These are phyloP conservation scores for Synanthedon vespiformis DNA, from an alignment of 2,888 invertebrate species.

Conservation along the genomic window DNA sequence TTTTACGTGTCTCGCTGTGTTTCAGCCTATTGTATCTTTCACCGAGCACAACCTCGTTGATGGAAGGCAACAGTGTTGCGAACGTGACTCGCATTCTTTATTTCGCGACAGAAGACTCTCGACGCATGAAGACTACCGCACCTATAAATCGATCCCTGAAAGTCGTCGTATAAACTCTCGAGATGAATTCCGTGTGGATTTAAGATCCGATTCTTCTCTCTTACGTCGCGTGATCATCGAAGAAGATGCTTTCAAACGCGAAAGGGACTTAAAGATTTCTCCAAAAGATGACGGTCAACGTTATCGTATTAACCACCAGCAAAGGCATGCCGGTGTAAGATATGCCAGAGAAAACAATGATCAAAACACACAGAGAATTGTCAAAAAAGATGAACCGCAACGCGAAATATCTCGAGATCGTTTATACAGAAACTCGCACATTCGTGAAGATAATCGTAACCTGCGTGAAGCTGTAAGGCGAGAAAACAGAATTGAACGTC, in stretches of 20 bases:
- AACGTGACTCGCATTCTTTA: conserved; percentile 11
- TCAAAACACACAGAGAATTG: not conserved
- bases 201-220: not conserved
- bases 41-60: conserved; percentile 43
- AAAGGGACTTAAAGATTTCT: not conserved
- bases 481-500: not conserved
- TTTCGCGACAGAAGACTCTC: conserved; percentile 19
- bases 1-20: conserved; percentile 48
- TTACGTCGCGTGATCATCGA: not conserved
- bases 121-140: conserved; percentile 17
- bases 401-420: not conserved
- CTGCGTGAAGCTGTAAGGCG: not conserved
- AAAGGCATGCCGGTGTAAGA: not conserved
- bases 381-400: not conserved
- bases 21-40: conserved; percentile 45
- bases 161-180: conserved; percentile 10
- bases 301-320: too few relatives aligned
- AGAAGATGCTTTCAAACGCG: conserved; percentile 1
- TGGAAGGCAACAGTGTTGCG: conserved; percentile 50
- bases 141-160: conserved; percentile 12
- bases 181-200: conserved; percentile 15
- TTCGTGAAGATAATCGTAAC: conserved; percentile 2
- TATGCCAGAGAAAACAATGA: not conserved
- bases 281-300: not conserved
- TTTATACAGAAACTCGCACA: not conserved